Percentiles rank a stretch among this genome's conserved stretches.
Evolutionary conservation across 2,113 vertebrate species (phyloP).

Genomic region (Channa maculata): DNA sequence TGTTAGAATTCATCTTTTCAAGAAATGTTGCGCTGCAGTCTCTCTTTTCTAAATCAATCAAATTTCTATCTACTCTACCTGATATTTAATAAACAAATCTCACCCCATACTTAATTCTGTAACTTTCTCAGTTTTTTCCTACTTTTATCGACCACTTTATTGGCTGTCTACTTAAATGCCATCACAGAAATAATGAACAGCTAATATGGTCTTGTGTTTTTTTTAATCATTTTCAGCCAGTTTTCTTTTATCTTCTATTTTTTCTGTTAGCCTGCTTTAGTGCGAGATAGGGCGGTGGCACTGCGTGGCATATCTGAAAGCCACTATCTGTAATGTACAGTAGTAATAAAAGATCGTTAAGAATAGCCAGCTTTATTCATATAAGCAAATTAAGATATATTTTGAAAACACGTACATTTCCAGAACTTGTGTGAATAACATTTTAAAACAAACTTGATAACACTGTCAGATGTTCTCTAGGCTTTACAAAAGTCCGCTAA

Average conservation of each 20-base stretch:
- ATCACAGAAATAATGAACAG: conserved; percentile 3
- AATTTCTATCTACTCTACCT: conserved; percentile 5
- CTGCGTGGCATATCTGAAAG: conserved; percentile 4
- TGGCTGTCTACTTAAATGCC: background rate
- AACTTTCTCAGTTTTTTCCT: background rate
- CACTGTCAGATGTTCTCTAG: conserved; percentile 7
- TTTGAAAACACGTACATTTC: background rate
- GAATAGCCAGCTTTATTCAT: conserved; percentile 18
- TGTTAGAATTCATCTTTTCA: conserved; percentile 27
- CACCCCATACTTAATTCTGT: background rate
- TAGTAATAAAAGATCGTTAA: conserved; percentile 18
- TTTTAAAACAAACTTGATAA: background rate
- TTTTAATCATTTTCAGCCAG: background rate
- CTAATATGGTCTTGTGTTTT: conserved; percentile 19
- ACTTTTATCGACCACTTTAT: conserved; percentile 5
- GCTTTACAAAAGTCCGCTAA: conserved; percentile 7
- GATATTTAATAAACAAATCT: conserved; percentile 3
- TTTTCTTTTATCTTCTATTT: conserved; percentile 2
- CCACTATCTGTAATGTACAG: conserved; percentile 8
- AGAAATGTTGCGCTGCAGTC: background rate
- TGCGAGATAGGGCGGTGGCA: background rate
- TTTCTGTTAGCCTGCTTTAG: background rate
- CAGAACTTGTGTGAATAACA: background rate
- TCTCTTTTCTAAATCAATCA: conserved; percentile 4
- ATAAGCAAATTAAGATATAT: conserved; percentile 7